These are phyloP conservation scores for Plagiodera versicolora DNA, from an alignment of 2,888 invertebrate species.

Conservation along the genomic window DNA sequence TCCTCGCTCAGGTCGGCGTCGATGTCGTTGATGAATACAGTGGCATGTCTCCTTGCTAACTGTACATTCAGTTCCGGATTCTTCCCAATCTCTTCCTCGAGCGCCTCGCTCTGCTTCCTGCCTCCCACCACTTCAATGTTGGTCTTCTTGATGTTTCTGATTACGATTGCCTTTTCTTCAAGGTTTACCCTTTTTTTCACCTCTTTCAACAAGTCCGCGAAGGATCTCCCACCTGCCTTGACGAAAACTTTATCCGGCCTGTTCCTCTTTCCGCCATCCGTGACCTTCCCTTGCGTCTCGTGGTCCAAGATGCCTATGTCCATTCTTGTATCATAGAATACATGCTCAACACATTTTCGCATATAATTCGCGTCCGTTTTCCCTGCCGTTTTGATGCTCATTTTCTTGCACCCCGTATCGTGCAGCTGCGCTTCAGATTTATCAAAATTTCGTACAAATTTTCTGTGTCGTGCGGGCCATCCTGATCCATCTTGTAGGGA, in stretches of 20 bases:
- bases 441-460: no score
- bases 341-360: not conserved
- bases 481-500: no score
- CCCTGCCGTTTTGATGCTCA: no score
- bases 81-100: not conserved
- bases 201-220: not conserved
- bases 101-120: not conserved
- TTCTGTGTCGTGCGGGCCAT: no score
- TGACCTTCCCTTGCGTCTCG: not conserved
- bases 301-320: no score
- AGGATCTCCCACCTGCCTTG: not conserved
- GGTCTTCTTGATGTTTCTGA: not conserved
- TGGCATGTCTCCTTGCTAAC: not conserved
- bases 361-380: no score
- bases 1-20: not conserved
- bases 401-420: no score
- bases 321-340: not conserved
- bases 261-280: not conserved
- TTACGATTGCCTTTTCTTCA: not conserved
- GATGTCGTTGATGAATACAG: not conserved
- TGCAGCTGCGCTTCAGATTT: no score
- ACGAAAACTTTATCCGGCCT: not conserved
- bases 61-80: not conserved
- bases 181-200: not conserved
- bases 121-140: not conserved